Evolutionary conservation across 1,140 invertebrate species (phyloP), one percentile per base, ranked within the genome.

Genomic region (Trichogramma pretiosum): DNA sequence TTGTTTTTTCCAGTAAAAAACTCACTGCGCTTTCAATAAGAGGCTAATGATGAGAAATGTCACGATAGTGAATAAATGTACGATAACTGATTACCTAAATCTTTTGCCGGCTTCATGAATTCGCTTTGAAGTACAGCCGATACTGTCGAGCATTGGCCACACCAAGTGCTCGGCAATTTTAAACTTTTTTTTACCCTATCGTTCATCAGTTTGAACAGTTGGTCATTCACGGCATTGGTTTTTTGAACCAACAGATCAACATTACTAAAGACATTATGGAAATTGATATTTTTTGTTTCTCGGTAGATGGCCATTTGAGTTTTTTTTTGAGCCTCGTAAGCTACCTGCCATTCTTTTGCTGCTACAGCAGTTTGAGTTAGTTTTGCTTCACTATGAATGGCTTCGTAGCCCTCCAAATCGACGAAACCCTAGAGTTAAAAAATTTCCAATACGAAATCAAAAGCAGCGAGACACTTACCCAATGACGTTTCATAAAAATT

Each of bases 91-190:
- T 67, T 61, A 84, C 81, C 77, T 57, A 80, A 73, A 35, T 81
- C 59, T 9, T 80, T 78, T 19, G 85, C 86, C 11, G 87, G 85
- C 60, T 86, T 88, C 88, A 93, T 92, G 56, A 92, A 92, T 60
- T 92, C 89, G 16, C 52, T 77, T 14, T 45, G 52, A 22, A 88
- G 74, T 11, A 60, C 64, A 26, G 58, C 46, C 63, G 89, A 90
- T 0, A 91, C 87, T 0, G 46, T 19, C 4, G 52, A 50, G 5
- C 76, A 75, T 56, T 82, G 79, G 5, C 55, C 61, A 30, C 77
- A 79, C 80, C 84, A 89, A 7, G 55, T 64, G 1, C 81, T 77
- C 35, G 77, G 67, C 0, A 64, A 66, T 57, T 57, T 63, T 0
- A 89, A 67, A 7, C 78, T 78, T 40, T 76, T 45, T 50, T 77